Conservation (phyloP, 2,797 vertebrate genomes). For the Heliangelus exortis region DNA sequence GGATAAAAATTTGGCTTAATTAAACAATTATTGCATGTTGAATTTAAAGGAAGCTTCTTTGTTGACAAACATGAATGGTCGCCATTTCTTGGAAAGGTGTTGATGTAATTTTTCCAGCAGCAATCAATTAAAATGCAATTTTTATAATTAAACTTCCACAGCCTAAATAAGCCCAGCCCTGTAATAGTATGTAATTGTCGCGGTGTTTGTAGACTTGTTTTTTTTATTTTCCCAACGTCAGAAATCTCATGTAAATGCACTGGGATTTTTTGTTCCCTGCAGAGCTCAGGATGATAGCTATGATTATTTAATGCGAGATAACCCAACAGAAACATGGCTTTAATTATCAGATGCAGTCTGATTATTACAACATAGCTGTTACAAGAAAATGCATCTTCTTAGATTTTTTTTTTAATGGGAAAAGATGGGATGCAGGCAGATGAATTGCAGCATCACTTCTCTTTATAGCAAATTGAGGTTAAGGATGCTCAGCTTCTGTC, state of each 20-base stretch:
- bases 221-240: constrained; percentile 24
- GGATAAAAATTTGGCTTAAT: constrained; percentile 58
- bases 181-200: constrained; percentile 16
- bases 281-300: neutral
- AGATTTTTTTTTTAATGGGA: constrained; percentile 28
- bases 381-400: constrained; percentile 19
- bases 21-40: constrained; percentile 44
- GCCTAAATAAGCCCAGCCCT: constrained; percentile 18
- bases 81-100: constrained; percentile 59
- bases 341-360: neutral
- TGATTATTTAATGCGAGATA: neutral
- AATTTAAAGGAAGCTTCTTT: constrained; percentile 38
- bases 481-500: neutral
- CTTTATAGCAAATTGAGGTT: neutral
- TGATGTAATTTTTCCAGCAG: constrained; percentile 57
- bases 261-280: neutral
- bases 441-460: neutral
- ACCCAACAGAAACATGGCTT: neutral
- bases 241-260: constrained; percentile 5
- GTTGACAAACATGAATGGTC: constrained; percentile 61
- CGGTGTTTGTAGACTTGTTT: neutral
- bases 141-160: constrained; percentile 66
- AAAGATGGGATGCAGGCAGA: constrained; percentile 14
- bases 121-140: constrained; percentile 72
- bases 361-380: constrained; percentile 22